A percentile compares a stretch with the other conserved stretches of the same genome.
phyloP scores from a whole-genome alignment of 2,888 invertebrate species.

The Drosophila antonietae region DNA sequence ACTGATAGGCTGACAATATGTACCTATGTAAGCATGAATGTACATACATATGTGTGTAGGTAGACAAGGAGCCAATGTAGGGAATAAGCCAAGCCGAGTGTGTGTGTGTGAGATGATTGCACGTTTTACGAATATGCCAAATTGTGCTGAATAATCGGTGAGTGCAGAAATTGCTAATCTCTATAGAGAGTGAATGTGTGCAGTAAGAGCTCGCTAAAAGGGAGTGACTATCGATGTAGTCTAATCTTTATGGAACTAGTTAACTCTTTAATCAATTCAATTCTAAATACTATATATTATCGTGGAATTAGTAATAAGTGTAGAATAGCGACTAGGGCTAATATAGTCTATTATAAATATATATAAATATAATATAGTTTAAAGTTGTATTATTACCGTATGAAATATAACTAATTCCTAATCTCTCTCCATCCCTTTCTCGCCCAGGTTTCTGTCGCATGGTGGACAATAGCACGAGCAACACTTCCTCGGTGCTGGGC shows the following conservation, averaged over 20 bases:
- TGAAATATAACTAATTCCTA: neutral
- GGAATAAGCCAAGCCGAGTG: conserved; percentile 42
- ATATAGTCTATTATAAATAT: neutral
- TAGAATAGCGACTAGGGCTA: no score
- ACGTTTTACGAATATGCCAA: conserved; percentile 6
- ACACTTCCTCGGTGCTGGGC: conserved; percentile 83
- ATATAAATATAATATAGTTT: neutral
- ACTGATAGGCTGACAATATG: conserved; percentile 9
- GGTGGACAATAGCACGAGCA: conserved; percentile 87
- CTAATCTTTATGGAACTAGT: neutral
- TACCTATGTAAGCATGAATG: neutral
- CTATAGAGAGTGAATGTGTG: neutral
- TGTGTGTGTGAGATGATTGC: conserved; percentile 19
- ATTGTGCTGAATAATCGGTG: conserved; percentile 35
- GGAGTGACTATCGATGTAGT: no score
- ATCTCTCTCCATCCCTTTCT: conserved; percentile 14
- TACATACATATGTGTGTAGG: neutral
- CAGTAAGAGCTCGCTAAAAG: neutral
- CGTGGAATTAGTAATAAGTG: no score
- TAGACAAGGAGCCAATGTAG: conserved; percentile 28
- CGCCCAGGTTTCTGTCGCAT: conserved; percentile 92
- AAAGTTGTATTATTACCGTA: no score
- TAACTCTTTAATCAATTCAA: neutral
- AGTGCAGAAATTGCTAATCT: conserved; percentile 14
- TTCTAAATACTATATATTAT: no score